phyloP scores from a whole-genome alignment of 2,797 vertebrate species.

The Cacajao melanocephalus region DNA sequence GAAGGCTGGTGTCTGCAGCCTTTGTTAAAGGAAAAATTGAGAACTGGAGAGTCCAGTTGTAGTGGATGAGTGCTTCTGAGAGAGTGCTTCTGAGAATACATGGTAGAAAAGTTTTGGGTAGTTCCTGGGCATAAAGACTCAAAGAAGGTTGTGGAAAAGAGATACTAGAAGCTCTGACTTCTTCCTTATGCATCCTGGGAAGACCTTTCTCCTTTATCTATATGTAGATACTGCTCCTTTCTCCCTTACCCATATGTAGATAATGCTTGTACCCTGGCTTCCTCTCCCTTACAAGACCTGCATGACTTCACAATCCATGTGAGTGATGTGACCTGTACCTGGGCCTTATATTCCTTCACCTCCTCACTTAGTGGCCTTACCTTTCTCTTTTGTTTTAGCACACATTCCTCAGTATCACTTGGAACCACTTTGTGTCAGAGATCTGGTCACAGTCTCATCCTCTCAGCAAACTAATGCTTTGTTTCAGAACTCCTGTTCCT shows the following conservation, averaged over 20 bases:
- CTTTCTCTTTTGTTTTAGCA: not conserved
- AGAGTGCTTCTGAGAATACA: too few relatives aligned
- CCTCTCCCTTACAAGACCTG: not conserved
- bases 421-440: not conserved
- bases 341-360: not conserved
- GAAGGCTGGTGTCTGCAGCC: not conserved
- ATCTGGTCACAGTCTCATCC: not conserved
- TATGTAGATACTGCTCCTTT: not conserved
- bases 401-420: too few relatives aligned
- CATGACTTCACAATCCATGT: not conserved
- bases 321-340: not conserved
- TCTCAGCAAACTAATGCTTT: not conserved
- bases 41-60: not conserved
- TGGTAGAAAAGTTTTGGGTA: not conserved
- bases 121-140: not conserved
- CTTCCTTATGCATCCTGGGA: not conserved
- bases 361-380: fast-evolving
- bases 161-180: not conserved
- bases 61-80: not conserved
- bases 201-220: not conserved
- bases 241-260: not conserved
- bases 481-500: not conserved
- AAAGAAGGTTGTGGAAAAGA: not conserved
- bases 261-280: not conserved
- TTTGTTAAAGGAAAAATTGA: not conserved